phyloP scores from a whole-genome alignment of 2,797 vertebrate genomes.

The Thripadectes ignobilis region DNA sequence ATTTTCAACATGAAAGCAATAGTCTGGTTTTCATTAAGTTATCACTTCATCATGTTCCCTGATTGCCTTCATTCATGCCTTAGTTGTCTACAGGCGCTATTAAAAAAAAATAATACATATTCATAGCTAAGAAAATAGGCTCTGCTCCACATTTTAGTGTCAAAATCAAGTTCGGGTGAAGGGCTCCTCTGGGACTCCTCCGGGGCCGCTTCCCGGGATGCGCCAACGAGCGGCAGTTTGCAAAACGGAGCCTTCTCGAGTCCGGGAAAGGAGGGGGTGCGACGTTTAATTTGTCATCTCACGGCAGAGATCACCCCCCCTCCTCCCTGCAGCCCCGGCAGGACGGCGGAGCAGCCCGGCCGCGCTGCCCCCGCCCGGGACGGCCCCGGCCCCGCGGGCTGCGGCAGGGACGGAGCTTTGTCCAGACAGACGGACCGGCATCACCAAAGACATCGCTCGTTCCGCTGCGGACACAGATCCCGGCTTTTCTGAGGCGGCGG shows the following conservation, averaged over 20 bases:
- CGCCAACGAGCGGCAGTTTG: background rate
- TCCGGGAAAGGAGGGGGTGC: background rate
- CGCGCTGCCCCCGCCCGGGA: too few species aligned
- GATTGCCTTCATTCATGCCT: background rate
- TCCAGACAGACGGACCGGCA: accelerated
- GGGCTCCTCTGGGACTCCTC: background rate
- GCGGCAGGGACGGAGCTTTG: background rate
- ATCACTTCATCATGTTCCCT: slow-evolving; percentile 9
- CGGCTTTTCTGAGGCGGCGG: accelerated
- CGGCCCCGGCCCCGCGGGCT: background rate
- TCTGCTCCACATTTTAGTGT: background rate
- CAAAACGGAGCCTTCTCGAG: background rate
- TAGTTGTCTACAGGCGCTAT: background rate
- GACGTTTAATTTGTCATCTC: background rate
- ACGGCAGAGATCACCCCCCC: background rate
- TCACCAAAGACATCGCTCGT: background rate
- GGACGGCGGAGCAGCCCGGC: background rate
- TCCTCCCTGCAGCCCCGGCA: too few species aligned
- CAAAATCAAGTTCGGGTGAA: background rate
- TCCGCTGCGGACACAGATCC: accelerated
- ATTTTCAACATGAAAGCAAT: background rate
- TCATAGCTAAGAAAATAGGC: background rate
- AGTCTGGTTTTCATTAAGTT: slow-evolving; percentile 41
- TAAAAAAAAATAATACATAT: background rate
- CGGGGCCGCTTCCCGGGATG: background rate